Evolutionary conservation across 2,888 invertebrate species (phyloP).

Genomic region (Calameuta filiformis): DNA sequence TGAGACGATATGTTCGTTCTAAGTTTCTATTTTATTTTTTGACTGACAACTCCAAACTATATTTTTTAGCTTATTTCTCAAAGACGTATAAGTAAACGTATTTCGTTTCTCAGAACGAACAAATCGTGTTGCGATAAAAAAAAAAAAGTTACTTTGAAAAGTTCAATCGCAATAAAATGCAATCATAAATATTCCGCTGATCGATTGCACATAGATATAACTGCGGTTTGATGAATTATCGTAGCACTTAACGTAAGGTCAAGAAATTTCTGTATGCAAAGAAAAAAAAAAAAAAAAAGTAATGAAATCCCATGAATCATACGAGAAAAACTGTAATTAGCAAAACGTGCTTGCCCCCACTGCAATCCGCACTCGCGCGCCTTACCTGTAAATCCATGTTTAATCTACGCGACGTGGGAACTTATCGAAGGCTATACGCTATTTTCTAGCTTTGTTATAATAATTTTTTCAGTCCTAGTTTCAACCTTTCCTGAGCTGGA

Average conservation of each 20-base stretch:
- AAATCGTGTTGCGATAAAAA: not conserved
- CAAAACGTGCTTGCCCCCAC: not conserved
- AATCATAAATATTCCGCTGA: not conserved
- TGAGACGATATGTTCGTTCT: not conserved
- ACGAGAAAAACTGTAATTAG: not conserved
- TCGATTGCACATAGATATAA: not conserved
- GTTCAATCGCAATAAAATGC: not conserved
- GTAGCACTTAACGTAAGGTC: not conserved
- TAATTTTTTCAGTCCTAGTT: conserved; percentile 75
- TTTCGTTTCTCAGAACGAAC: not conserved
- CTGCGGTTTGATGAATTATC: not conserved
- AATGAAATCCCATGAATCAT: not conserved
- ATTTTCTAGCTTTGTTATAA: conserved; percentile 67
- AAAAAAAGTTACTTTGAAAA: not conserved
- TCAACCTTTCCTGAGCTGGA: conserved; percentile 76
- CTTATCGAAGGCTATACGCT: conserved; percentile 39
- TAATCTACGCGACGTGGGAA: conserved; percentile 45
- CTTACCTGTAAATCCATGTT: conserved; percentile 60
- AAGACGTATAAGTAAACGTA: not conserved
- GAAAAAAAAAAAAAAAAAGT: not conserved
- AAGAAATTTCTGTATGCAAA: not conserved
- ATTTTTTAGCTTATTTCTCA: not conserved
- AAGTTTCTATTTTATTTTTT: not conserved
- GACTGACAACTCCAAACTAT: not conserved
- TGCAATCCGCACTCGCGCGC: conserved; percentile 36